Evolutionary conservation across 64 coral and sea anemone species (phyloP), one percentile per base, ranked within the genome.

Genomic region (Dendronephthya gigantea): DNA sequence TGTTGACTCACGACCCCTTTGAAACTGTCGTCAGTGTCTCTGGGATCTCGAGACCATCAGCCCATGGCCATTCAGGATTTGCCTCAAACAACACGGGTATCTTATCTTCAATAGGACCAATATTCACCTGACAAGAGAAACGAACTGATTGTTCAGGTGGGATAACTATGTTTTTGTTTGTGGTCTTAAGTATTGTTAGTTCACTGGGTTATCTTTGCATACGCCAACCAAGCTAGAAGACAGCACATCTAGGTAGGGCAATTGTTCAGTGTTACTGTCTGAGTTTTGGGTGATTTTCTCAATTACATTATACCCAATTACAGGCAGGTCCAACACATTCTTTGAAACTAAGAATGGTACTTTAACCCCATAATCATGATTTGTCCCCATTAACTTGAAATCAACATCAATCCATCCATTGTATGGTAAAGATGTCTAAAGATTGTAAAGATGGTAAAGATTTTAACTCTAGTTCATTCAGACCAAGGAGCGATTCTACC

Each of bases 221-320:
- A 86, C 19, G 5, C 58, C 50, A 40, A 35, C 58, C 58, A 66
- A n/a, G 51, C 50, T 86, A 9, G 35, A 40, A 22, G 55, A 52
- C 30, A 86, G 50, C 19, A 37, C 84, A 39, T 86, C 9, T 35
- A 86, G 16, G 9, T 36, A 35, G 11, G 50, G 51, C 35, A 16
- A n/a, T 52, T 55, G 47, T 52, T 84, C 47, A 23, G 14, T 19
- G 30, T 84, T 52, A 35, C 13, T 55, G 11, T 4, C 11, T 45
- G 12, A 39, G 34, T 86, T 59, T 43, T 59, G 33, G 72, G 72
- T 79, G 72, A 79, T 10, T 79, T 33, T 34, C 17, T 79, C 72
- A 79, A 79, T 79, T 33, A 79, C 72, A 35, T 79, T 79, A 79
- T 79, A 79, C 72, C 72, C 72, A 79, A 79, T 39, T 13, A 79